These are phyloP conservation scores for Loxodonta africana DNA, from an alignment of 2,113 vertebrate genomes.

Conservation along the genomic window DNA sequence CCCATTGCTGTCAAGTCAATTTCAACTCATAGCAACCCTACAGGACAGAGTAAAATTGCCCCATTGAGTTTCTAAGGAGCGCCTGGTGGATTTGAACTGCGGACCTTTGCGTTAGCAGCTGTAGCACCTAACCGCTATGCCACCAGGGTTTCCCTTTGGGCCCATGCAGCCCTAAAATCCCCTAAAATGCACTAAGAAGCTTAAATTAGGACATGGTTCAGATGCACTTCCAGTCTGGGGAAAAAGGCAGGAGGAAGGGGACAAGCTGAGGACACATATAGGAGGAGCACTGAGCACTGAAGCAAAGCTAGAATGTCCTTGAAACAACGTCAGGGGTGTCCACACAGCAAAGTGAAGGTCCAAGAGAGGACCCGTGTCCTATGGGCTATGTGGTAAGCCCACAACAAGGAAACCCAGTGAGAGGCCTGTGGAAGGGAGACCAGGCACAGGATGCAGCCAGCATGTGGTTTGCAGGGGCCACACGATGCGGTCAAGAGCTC, in stretches of 20 bases:
- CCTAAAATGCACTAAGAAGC: not conserved
- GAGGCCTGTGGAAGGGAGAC: not conserved
- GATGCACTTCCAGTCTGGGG: not conserved
- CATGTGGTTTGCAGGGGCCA: not conserved
- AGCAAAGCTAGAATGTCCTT: not conserved
- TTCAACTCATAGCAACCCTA: too few relatives aligned
- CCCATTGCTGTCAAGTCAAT: too few relatives aligned
- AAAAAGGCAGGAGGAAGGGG: not conserved
- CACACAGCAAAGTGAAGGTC: not conserved
- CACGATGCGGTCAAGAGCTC: not conserved
- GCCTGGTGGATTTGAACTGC: too few relatives aligned
- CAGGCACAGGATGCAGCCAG: not conserved
- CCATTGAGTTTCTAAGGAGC: too few relatives aligned
- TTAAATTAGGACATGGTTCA: not conserved
- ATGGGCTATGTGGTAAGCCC: not conserved
- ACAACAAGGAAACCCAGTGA: not conserved
- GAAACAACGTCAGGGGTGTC: not conserved
- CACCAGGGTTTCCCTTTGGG: too few relatives aligned
- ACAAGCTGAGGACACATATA: not conserved
- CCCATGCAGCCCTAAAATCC: not conserved
- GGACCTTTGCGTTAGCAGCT: too few relatives aligned
- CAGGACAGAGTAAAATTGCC: too few relatives aligned
- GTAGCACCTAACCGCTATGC: too few relatives aligned
- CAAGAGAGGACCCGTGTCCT: not conserved
- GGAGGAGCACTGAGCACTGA: not conserved